A percentile compares a stretch with the other conserved stretches of the same genome.
Evolutionary conservation across 2,797 vertebrate genomes (phyloP).

Genomic region (Pelobates cultripes): DNA sequence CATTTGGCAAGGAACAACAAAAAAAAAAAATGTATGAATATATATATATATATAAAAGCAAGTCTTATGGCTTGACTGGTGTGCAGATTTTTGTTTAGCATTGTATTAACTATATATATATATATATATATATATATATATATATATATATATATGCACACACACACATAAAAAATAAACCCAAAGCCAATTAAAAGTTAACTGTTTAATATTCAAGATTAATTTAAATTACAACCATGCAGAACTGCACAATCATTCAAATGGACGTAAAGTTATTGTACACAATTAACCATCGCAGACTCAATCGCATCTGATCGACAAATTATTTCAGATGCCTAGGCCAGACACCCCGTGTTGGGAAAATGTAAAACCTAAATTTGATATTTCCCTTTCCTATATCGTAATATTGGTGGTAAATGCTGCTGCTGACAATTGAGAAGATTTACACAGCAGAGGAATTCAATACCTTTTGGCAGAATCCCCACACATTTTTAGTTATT

Average conservation of each 20-base stretch:
- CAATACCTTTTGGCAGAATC: constrained; percentile 57
- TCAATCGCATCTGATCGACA: too few species aligned
- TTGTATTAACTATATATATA: too few species aligned
- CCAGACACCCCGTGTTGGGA: not conserved
- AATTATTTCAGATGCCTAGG: not conserved
- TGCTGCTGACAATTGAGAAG: constrained; percentile 60
- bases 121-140: too few species aligned
- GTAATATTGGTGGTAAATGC: constrained; percentile 25
- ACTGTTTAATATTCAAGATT: constrained; percentile 41
- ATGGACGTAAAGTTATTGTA: too few species aligned
- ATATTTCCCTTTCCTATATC: constrained; percentile 52
- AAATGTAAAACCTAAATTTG: constrained; percentile 53
- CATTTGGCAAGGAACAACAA: constrained; percentile 50
- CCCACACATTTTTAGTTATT: constrained; percentile 9
- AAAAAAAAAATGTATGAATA: too few species aligned
- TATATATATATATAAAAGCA: too few species aligned
- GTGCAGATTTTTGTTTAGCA: too few species aligned
- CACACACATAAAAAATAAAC: constrained; percentile 28
- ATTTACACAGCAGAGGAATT: constrained; percentile 63
- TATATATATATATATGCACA: too few species aligned
- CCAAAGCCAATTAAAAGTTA: constrained; percentile 58
- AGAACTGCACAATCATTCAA: too few species aligned
- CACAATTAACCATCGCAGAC: too few species aligned
- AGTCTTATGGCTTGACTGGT: too few species aligned
- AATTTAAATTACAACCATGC: not conserved